These are phyloP conservation scores for Pilophorus perplexus DNA, from an alignment of 2,888 invertebrate species.

Conservation along the genomic window DNA sequence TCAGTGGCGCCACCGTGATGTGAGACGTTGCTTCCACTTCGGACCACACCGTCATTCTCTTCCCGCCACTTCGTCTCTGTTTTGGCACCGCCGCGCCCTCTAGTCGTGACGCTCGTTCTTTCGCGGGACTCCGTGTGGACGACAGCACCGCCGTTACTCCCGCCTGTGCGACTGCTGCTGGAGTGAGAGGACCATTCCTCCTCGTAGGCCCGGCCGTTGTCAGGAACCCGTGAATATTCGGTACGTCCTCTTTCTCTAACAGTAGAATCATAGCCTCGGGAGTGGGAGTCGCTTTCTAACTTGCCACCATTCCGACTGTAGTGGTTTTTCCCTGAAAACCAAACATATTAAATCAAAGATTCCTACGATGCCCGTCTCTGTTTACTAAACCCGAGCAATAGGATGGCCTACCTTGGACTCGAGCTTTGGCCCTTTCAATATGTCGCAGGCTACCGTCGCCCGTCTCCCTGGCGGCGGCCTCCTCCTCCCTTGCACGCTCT, in stretches of 20 bases:
- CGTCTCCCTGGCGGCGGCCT: slow-evolving; percentile 42
- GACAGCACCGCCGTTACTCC: neutral
- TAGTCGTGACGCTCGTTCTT: slow-evolving; percentile 7
- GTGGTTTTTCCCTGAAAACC: slow-evolving; percentile 33
- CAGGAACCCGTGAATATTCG: slow-evolving; percentile 15
- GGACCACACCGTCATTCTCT: slow-evolving; percentile 49
- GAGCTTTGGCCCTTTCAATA: slow-evolving; percentile 40
- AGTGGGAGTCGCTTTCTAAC: slow-evolving; percentile 42
- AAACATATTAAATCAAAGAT: neutral
- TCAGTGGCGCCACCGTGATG: no score
- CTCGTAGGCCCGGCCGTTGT: neutral
- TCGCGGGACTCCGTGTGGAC: slow-evolving; percentile 1
- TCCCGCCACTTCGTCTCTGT: slow-evolving; percentile 46
- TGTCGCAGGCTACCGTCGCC: slow-evolving; percentile 46
- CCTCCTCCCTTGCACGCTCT: slow-evolving; percentile 45
- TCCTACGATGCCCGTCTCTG: neutral
- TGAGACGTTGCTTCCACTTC: slow-evolving; percentile 48
- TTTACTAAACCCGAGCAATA: neutral
- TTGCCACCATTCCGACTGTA: slow-evolving; percentile 40
- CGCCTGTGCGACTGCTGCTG: neutral
- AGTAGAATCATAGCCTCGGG: slow-evolving; percentile 5
- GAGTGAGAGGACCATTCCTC: slow-evolving; percentile 8
- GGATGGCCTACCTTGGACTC: neutral
- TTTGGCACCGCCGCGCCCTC: neutral
- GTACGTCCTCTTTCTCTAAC: slow-evolving; percentile 36